phyloP scores from a whole-genome alignment of 2,888 invertebrate species.

The Eretmocerus hayati region DNA sequence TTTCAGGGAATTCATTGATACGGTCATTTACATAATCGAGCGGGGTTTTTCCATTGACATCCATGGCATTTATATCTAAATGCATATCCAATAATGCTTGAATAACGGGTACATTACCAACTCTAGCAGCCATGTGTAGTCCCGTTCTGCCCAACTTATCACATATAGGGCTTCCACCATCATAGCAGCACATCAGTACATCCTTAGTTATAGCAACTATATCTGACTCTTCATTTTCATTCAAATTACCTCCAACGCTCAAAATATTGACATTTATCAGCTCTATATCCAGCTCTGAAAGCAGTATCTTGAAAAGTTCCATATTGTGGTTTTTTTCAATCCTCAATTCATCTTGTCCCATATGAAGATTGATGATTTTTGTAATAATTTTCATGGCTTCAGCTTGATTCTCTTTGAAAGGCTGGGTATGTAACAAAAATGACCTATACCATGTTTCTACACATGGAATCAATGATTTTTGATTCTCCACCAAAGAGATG shows the following conservation, averaged over 20 bases:
- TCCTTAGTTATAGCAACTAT: conserved; percentile 1
- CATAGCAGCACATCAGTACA: conserved; percentile 4
- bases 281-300: conserved; percentile 3
- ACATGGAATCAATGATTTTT: neutral
- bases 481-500: neutral
- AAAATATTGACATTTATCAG: conserved; percentile 1
- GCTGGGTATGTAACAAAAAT: conserved; percentile 4
- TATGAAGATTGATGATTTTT: neutral
- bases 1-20: neutral
- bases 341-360: neutral
- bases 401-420: neutral
- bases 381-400: neutral
- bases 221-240: conserved; percentile 2
- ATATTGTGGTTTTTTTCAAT: neutral
- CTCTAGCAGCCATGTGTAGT: conserved; percentile 9
- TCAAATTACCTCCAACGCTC: neutral
- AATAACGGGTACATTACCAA: conserved; percentile 6
- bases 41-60: conserved; percentile 3
- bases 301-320: conserved; percentile 3
- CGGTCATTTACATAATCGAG: neutral
- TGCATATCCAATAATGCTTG: conserved; percentile 8
- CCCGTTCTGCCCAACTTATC: conserved; percentile 8
- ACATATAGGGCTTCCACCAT: conserved; percentile 5
- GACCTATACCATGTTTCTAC: conserved; percentile 2
- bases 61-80: conserved; percentile 3